Base-by-base conservation (phyloP, 64 coral and sea anemone genomes). In the Pocillopora damicornis region DNA sequence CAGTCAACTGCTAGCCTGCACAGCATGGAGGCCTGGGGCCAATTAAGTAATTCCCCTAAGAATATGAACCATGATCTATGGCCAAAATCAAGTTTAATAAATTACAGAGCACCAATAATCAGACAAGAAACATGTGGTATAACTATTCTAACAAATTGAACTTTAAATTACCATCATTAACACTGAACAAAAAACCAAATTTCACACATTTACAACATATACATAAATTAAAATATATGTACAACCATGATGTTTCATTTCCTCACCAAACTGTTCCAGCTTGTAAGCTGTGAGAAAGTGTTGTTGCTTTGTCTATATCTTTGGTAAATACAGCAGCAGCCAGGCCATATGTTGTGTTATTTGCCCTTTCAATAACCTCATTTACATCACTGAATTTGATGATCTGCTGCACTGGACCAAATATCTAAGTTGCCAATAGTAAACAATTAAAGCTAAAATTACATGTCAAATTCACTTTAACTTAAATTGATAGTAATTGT, bases 391-490 rank as follows among this genome's bases (percentile, higher is more conserved):
- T 94, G 62, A 98, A 98, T 38, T 98, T 98, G 6, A 98, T 75
- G 14, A 98, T 94, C 84, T 98, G 96, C 88, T 91, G 90, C 58
- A 98, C 96, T 57, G 96, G 96, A 35, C 95, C 95, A 90, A 98
- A 98, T 77, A 98, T 98, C 95, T 98, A 22, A 0, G 87, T 79
- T 61, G 58, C 42, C 42, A 26, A 35, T 11, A 76, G 18, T 17
- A 58, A 30, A 67, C 13, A 62, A 82, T 9, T 25, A 60, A 22
- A 88, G n/a, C 0, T 35, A 85, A 5, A 5, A 16, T 37, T 18
- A 60, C 9, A 79, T 20, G 11, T 25, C 15, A 60, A 22, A 18
- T 4, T 20, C 4, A 0, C 23, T 74, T 30, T 0, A 74, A 74
- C 72, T 4, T 51, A 51, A 51, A 51, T 51, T 51, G 42, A 51